Base-by-base conservation (phyloP, 2,113 vertebrate species). In the Dipodomys spectabilis region DNA sequence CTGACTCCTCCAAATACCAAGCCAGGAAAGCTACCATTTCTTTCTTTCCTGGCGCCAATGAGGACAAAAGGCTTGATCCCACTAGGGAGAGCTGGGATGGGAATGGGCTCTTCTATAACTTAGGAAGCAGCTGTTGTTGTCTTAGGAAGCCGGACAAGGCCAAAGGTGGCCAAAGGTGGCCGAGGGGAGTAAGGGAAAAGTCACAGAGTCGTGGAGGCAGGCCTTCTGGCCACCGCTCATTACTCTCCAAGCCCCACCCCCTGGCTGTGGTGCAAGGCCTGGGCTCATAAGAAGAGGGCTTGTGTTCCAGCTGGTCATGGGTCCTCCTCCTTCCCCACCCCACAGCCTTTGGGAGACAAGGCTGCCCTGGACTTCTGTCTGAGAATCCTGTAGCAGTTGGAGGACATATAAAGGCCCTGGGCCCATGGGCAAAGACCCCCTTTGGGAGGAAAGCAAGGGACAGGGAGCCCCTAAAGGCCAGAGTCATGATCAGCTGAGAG, bases 11-110 rank as follows among this genome's bases (percentile, higher is more conserved):
- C 16, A 73, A 49, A 73, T 7, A 2, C 4, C 1, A 45, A 39
- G 44, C 6, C 88, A 92, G 89, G 91, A 92, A 96, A 89, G 3
- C 57, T 72, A 8, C 23, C 15, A 27, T 67, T 7, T 11, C 75
- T n/a, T 90, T 84, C 93, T 96, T 97, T 95, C 96, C 95, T 97
- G 97, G 95, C 80, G 82, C 95, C 97, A 95, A 53, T 2, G 5
- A 95, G 65, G 93, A 97, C 93, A 97, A 97, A 96, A 86, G 93
- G 39, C 49, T 44, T 1, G 8, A n/a, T 49, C 3, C 32, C 53
- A 15, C 49, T 0, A 1, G 82, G 83, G 73, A 85, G 23, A 57
- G 77, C 16, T 9, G 0, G 1, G 7, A n/a, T 30, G 44, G 57
- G 62, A 83, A 49, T 4, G 4, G 35, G 30, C 19, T 79, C 9